Percentiles rank a stretch among this genome's conserved stretches.
Evolutionary conservation across 2,888 invertebrate species (phyloP).

Genomic region (Alitta virens): DNA sequence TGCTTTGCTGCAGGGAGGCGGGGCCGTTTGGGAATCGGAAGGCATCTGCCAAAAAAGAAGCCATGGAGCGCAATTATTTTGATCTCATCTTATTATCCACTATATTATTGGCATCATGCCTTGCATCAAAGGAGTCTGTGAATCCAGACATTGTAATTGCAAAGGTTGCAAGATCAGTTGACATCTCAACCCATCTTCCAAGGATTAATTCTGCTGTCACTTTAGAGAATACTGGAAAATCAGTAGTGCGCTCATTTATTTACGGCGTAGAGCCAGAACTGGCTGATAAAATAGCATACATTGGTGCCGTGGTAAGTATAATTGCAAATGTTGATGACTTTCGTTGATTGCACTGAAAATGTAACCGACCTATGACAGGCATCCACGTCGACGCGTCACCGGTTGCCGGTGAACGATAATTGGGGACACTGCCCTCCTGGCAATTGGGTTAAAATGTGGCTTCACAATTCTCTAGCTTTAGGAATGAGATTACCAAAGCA

Average conservation of each 20-base stretch:
- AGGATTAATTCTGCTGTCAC: conserved; percentile 78
- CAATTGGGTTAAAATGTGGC: no score
- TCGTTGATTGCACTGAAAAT: conserved; percentile 15
- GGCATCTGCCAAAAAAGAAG: conserved; percentile 18
- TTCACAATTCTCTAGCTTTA: no score
- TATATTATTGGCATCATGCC: conserved; percentile 12
- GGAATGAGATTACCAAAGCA: no score
- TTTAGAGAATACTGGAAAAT: conserved; percentile 78
- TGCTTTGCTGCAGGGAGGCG: no score
- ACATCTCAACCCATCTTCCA: conserved; percentile 84
- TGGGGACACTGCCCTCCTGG: no score
- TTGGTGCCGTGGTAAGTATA: conserved; percentile 66
- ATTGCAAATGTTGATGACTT: neutral
- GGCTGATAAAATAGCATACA: conserved; percentile 69
- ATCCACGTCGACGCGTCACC: conserved; percentile 1
- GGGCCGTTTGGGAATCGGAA: conserved; percentile 11
- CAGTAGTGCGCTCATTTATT: conserved; percentile 69
- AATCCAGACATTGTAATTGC: conserved; percentile 52
- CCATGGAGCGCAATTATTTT: conserved; percentile 12
- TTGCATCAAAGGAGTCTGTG: conserved; percentile 38
- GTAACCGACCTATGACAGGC: conserved; percentile 9
- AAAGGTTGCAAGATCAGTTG: conserved; percentile 82
- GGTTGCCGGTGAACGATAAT: no score
- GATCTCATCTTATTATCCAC: conserved; percentile 10
- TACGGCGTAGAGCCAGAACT: conserved; percentile 69